Evolutionary conservation across 2,888 invertebrate genomes (phyloP), one percentile per base, ranked within the genome.

Genomic region (Diaphora mendica): DNA sequence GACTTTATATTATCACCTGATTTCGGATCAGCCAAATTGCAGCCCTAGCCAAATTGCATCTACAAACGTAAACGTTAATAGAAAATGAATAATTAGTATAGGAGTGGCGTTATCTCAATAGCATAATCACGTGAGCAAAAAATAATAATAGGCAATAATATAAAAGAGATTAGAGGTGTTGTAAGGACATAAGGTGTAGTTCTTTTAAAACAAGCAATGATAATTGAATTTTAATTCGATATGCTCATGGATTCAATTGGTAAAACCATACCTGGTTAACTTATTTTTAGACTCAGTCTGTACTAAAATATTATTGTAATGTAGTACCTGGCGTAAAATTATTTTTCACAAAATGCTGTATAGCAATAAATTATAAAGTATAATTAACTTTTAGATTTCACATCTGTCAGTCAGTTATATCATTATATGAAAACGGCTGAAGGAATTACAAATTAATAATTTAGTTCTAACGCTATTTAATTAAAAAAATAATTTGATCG

Each of bases 351-450:
- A 55, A 55, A 55, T 9, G 9, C n/a, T n/a, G n/a, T 3, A 26
- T n/a, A n/a, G 11, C 11, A 55, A 55, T 55, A n/a, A 55, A 55
- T n/a, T 55, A 55, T 3, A 51, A 51, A 11, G 39, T 39, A 11
- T 55, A n/a, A 55, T 55, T 55, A 55, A 55, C 55, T 55, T 55
- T n/a, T 55, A 55, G n/a, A 55, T 55, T 55, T 55, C 55, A n/a
- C 55, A 55, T 55, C 51, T 55, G 51, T 55, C 51, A 55, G 51
- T 55, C n/a, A n/a, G n/a, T 55, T 55, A n/a, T 23, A n/a, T 55
- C n/a, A 55, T 55, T n/a, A 55, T 55, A 55, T 55, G n/a, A 55
- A 55, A n/a, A 55, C 55, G 55, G 9, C 51, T 51, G 51, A 55
- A 13, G n/a, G 11, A n/a, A 55, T 55, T n/a, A 55, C n/a, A 55